Base-by-base conservation (phyloP, 2,113 vertebrate genomes). In the Eptesicus fuscus region DNA sequence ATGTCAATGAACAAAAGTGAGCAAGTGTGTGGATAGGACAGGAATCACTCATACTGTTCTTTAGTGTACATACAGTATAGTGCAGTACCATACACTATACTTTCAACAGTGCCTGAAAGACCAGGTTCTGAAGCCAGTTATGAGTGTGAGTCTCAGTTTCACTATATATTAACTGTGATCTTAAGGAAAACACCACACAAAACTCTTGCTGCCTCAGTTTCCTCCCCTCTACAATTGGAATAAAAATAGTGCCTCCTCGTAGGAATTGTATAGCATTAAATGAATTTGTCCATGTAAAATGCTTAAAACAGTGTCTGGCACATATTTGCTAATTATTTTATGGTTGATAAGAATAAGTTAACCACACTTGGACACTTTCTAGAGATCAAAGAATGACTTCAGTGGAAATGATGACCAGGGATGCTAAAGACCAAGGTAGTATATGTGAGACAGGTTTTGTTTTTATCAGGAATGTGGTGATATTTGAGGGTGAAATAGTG, bases 391-490 rank as follows among this genome's bases (percentile, higher is more conserved):
- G n/a, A 83, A 11, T 13, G 37, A 79, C 73, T 44, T 44, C 61
- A 23, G 25, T 25, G 47, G 63, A 61, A 88, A 40, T 9, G 35
- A 35, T 59, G 8, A 76, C 5, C 69, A 79, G 74, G 22, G 47
- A 22, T 32, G 23, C 32, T 37, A n/a, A 74, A 93, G 69, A 30
- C 53, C 35, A 74, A 77, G 20, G 25, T 28, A 14, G 4, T 35
- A 40, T 47, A 37, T 9, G 1, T 10, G 18, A 78, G 40, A 22
- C 7, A 32, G 20, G 12, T 63, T 86, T 90, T 80, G 9, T 65
- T 88, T 74, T 96, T 74, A 61, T 83, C 44, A 95, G 59, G 42
- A 86, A 28, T 8, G 22, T 35, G 23, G 40, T 88, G 91, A 76
- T 76, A 93, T 71, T 95, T 7, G 8, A 30, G 37, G 10, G 11